These are phyloP conservation scores for Suricata suricatta DNA, from an alignment of 2,113 vertebrate species.

Conservation along the genomic window DNA sequence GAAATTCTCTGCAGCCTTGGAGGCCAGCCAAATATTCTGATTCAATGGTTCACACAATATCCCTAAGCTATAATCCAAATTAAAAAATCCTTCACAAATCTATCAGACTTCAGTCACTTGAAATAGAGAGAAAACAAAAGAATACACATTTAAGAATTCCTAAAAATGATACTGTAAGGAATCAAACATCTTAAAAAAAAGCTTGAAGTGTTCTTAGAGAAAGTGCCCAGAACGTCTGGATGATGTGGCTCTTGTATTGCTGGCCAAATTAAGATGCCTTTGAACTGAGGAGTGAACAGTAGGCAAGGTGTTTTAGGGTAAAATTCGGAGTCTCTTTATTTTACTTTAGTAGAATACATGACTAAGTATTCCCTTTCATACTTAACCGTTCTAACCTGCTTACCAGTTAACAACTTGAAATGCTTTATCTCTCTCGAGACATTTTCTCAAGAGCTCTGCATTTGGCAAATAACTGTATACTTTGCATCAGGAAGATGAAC, in stretches of 20 bases:
- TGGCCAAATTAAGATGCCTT: background rate
- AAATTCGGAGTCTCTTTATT: background rate
- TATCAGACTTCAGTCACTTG: background rate
- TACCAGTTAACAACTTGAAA: background rate
- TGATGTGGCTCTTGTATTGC: background rate
- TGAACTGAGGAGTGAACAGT: background rate
- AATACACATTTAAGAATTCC: background rate
- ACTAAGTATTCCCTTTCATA: background rate
- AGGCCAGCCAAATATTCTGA: background rate
- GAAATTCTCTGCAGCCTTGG: background rate
- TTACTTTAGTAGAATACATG: slow-evolving; percentile 15
- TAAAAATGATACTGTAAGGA: background rate
- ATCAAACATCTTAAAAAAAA: background rate
- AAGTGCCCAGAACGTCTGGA: background rate
- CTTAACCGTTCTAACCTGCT: background rate
- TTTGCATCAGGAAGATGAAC: background rate
- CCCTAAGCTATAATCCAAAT: background rate
- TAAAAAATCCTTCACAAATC: background rate
- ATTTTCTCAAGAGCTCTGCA: background rate
- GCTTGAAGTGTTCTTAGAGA: background rate
- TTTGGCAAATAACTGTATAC: background rate
- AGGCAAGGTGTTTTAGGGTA: background rate
- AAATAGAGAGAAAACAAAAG: background rate
- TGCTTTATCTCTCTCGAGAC: background rate
- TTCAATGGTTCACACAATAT: background rate